phyloP scores from a whole-genome alignment of 2,797 vertebrate genomes.

The Pterois miles region DNA sequence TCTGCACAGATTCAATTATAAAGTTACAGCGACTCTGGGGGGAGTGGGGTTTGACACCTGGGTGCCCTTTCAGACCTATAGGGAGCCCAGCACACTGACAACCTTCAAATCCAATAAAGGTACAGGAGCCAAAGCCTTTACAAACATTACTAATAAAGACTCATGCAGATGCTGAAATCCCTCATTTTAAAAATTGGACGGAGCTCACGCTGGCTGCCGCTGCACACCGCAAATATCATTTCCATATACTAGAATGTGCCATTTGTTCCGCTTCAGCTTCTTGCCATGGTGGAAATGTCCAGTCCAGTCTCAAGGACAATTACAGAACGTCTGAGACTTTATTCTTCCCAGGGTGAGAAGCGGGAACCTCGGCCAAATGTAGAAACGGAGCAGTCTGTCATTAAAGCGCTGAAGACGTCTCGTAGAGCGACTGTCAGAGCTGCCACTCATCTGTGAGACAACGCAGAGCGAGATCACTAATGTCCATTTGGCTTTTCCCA shows the following conservation, averaged over 20 bases:
- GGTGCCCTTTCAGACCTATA: slow-evolving; percentile 59
- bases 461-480: slow-evolving; percentile 28
- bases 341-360: slow-evolving; percentile 79
- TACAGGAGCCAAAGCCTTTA: slow-evolving; percentile 60
- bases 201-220: slow-evolving; percentile 64
- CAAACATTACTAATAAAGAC: slow-evolving; percentile 75
- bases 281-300: slow-evolving; percentile 82
- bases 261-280: slow-evolving; percentile 79
- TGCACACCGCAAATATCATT: slow-evolving; percentile 76
- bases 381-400: slow-evolving; percentile 60
- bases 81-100: slow-evolving; percentile 54
- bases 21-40: slow-evolving; percentile 51
- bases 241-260: slow-evolving; percentile 80
- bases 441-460: slow-evolving; percentile 52
- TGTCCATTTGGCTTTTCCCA: slow-evolving; percentile 32
- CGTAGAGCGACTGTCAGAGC: slow-evolving; percentile 41
- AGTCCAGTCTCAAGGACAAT: slow-evolving; percentile 80
- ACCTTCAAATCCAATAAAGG: slow-evolving; percentile 48
- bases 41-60: slow-evolving; percentile 65
- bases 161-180: slow-evolving; percentile 74
- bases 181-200: slow-evolving; percentile 73
- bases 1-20: slow-evolving; percentile 61
- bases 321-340: slow-evolving; percentile 82
- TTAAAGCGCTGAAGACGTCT: slow-evolving; percentile 37
- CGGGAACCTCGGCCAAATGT: slow-evolving; percentile 57